Evolutionary conservation across 1,140 invertebrate species (phyloP), one percentile per base, ranked within the genome.

Genomic region (Apocrypta bakeri): DNA sequence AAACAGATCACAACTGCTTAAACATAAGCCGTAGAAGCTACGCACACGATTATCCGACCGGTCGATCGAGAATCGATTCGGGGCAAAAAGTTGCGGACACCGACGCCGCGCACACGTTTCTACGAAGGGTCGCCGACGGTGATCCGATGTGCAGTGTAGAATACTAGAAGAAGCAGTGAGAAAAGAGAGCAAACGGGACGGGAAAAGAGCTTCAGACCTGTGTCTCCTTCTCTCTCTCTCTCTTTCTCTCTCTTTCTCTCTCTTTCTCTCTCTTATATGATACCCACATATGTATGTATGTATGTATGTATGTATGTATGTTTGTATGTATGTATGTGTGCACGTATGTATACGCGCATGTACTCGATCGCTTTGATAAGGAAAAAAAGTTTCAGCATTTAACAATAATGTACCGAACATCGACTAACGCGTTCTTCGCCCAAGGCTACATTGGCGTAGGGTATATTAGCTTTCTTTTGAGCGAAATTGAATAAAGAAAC

Each of bases 11-110:
- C 31, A 0, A 4, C 21, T 69, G 48, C 72, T 64, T 64, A 37
- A 81, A 61, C 56, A 74, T 74, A 74, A 81, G 24, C 48, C 25
- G 24, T 56, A 37, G 40, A 81, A 80, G 83, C 74, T n/a, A n/a
- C n/a, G n/a, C n/a, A n/a, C n/a, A n/a, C n/a, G n/a, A 71, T 73
- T 84, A 80, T 79, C 81, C 85, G 85, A 89, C 87, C 86, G 84
- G 86, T 88, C 86, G 88, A 86, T 86, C 86, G 84, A 84, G 85
- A 86, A 86, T 87, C 84, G 83, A 84, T 69, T 37, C 33, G 33
- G 64, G 42, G 72, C 84, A 89, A 89, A 87, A 88, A 88, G 75
- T 74, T 81, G 86, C 83, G 74, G 31, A 71, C 69, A 17, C 48
- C 48, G 17, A 14, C 1, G 48, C 48, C 14, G 85, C 68, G 85